Conservation (phyloP, 2,888 invertebrate species). For the Macroteleia sp. region DNA sequence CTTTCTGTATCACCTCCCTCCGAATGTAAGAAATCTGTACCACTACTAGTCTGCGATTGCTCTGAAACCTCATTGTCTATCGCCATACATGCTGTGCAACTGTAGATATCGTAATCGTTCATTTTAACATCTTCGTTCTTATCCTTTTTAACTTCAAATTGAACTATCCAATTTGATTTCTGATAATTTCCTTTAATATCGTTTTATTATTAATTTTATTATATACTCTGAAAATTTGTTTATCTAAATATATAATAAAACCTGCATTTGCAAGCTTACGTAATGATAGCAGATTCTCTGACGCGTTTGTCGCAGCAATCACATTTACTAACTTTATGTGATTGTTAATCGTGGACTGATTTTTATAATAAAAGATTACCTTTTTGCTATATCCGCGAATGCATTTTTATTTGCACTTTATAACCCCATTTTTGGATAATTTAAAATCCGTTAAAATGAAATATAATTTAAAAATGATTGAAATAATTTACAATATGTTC, state of each 20-base stretch:
- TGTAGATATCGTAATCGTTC: no score
- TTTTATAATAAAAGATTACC: constrained; percentile 59
- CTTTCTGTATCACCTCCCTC: no score
- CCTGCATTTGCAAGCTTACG: constrained; percentile 59
- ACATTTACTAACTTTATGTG: constrained; percentile 62
- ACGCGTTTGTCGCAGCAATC: constrained; percentile 62
- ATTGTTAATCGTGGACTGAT: constrained; percentile 29
- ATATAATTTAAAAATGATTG: no score
- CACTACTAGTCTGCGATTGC: no score
- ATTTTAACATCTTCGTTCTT: no score
- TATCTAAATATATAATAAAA: constrained; percentile 16
- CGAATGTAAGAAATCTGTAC: no score
- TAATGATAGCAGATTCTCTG: constrained; percentile 66
- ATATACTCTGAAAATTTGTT: constrained; percentile 43
- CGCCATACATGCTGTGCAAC: no score
- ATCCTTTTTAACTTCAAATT: no score
- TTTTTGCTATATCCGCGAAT: constrained; percentile 62
- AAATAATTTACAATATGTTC: constrained; percentile 48
- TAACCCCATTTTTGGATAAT: constrained; percentile 33
- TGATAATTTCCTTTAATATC: no score
- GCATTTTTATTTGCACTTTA: constrained; percentile 64
- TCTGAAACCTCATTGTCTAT: no score
- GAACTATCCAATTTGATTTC: no score
- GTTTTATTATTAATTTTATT: constrained; percentile 48
- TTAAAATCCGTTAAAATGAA: constrained; percentile 19